Conservation (phyloP, 1,140 invertebrate species). For the Dreissena polymorpha region DNA sequence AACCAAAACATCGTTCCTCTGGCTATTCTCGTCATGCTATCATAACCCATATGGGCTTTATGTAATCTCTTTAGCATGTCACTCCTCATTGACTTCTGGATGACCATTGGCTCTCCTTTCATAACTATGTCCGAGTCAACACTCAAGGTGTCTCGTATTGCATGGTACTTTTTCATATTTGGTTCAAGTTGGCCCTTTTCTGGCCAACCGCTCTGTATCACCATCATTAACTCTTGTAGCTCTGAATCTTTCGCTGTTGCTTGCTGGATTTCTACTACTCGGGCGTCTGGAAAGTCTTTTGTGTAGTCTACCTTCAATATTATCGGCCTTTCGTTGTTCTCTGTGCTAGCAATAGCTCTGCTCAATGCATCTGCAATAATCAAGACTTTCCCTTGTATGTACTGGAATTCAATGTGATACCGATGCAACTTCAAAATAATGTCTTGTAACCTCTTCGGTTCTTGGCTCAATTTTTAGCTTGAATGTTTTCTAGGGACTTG, state of each 20-base stretch:
- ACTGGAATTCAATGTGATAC: conserved; percentile 56
- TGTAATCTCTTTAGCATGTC: conserved; percentile 69
- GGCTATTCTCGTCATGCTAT: conserved; percentile 58
- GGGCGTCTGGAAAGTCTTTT: conserved; percentile 30
- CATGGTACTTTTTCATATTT: neutral
- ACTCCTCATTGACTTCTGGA: conserved; percentile 63
- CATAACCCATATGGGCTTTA: conserved; percentile 69
- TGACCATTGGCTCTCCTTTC: conserved; percentile 65
- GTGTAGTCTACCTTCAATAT: neutral
- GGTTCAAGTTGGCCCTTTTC: neutral
- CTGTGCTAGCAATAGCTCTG: conserved; percentile 20
- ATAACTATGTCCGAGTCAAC: conserved; percentile 60
- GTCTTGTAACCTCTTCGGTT: conserved; percentile 42
- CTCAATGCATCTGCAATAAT: conserved; percentile 57
- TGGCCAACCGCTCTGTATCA: conserved; percentile 51
- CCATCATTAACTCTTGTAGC: conserved; percentile 1
- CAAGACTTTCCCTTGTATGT: conserved; percentile 38
- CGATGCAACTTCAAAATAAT: conserved; percentile 55
- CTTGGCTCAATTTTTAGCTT: conserved; percentile 71
- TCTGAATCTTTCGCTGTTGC: conserved; percentile 37
- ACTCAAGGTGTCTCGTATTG: neutral
- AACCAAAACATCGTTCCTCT: conserved; percentile 62
- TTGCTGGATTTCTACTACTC: conserved; percentile 42
- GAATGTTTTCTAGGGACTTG: conserved; percentile 76
- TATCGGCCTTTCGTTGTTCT: conserved; percentile 9